Base-by-base conservation (phyloP, 2,113 vertebrate genomes). In the Tragelaphus scriptus region DNA sequence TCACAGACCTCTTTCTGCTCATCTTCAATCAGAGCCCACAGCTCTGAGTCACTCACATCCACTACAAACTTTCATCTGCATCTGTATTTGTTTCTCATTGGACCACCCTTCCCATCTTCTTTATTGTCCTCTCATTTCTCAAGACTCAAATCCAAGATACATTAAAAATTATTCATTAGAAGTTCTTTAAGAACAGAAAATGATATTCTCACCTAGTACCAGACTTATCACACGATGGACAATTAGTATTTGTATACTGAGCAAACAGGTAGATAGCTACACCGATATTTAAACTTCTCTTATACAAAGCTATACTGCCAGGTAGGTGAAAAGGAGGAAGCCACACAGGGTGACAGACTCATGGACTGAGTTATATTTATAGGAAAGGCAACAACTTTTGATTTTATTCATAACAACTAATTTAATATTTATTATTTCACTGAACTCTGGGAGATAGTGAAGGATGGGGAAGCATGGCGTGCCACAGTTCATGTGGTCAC, bases 361-460 rank as follows among this genome's bases (percentile, higher is more conserved):
- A 36, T 26, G 6, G 77, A 75, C 49, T 55, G 1, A 1, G 6
- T 90, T 96, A 59, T 92, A n/a, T 61, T 92, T 61, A 61, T 4
- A 59, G 23, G 23, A 77, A 65, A 94, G 47, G 8, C 28, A 47
- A 71, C 0, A 12, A 85, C 40, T 71, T 61, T 55, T 91, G n/a
- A 30, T 53, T 90, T 86, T 84, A 28, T n/a, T 63, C 85, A 89
- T 7, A 91, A 63, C 71, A 55, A 61, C 9, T 12, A 44, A 61
- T 47, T 25, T n/a, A 56, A 58, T 21, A 84, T 89, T 63, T 92
- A 56, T 71, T 56, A 36, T n/a, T 11, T 71, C 65, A 36, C 4
- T 36, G n/a, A 71, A 71, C 19, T 36, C 65, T 1, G 0, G 65
- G 65, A 36, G n/a, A 36, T 71, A 4, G 3, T 36, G 4, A 2